A percentile compares a stretch with the other conserved stretches of the same genome.
phyloP scores from a whole-genome alignment of 2,888 invertebrate species.

The Helobdella robusta region DNA sequence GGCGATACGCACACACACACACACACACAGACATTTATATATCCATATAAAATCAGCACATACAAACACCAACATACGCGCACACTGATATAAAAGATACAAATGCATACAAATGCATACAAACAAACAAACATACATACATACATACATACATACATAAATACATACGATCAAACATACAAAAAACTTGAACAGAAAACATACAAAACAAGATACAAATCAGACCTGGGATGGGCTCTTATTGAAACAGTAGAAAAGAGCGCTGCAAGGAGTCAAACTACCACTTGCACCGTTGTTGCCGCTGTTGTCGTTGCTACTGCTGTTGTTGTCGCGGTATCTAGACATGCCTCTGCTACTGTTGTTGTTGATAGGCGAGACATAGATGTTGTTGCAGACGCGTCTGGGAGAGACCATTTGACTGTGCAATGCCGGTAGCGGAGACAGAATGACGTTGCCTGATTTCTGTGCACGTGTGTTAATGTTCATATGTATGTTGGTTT shows the following conservation, averaged over 20 bases:
- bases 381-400: constrained; percentile 53
- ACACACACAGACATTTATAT: too few relatives aligned
- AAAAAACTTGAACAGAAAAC: too few relatives aligned
- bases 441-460: constrained; percentile 56
- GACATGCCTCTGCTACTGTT: neutral
- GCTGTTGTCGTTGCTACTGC: neutral
- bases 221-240: constrained; percentile 74
- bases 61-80: too few relatives aligned
- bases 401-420: constrained; percentile 57
- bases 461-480: too few relatives aligned
- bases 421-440: constrained; percentile 64
- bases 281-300: neutral
- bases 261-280: constrained; percentile 44
- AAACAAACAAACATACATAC: too few relatives aligned
- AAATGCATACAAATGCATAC: too few relatives aligned
- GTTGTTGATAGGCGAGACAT: constrained; percentile 42
- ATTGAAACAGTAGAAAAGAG: constrained; percentile 67
- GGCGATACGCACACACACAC: too few relatives aligned
- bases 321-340: neutral
- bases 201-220: neutral
- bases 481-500: too few relatives aligned
- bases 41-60: too few relatives aligned
- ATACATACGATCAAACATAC: too few relatives aligned
- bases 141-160: too few relatives aligned
- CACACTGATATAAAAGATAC: too few relatives aligned